These are phyloP conservation scores for Brachystomella parvula DNA, from an alignment of 1,140 invertebrate genomes.

Conservation along the genomic window DNA sequence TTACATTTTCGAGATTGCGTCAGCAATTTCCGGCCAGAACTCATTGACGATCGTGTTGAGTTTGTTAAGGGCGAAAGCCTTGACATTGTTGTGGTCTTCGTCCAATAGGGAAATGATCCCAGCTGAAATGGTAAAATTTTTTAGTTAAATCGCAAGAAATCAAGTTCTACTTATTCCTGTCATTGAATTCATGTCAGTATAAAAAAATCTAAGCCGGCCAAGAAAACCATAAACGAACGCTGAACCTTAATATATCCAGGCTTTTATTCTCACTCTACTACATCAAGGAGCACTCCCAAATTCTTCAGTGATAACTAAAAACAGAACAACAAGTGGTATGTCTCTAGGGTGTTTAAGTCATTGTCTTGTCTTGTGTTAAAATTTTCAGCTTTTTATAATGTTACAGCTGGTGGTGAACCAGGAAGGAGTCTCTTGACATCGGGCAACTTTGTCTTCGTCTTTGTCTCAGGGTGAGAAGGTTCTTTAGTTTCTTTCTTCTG, in stretches of 20 bases:
- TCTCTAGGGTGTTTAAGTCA: no score
- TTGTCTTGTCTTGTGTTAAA: no score
- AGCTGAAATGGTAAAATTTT: slow-evolving; percentile 47
- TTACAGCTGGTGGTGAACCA: not conserved
- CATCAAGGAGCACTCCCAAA: no score
- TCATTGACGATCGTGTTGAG: slow-evolving; percentile 90
- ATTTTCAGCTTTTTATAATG: no score
- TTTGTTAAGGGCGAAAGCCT: slow-evolving; percentile 83
- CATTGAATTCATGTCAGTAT: no score
- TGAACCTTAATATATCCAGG: no score
- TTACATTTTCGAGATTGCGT: slow-evolving; percentile 93
- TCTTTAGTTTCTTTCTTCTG: slow-evolving; percentile 5
- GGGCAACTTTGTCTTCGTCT: slow-evolving; percentile 8
- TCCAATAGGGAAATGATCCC: slow-evolving; percentile 93
- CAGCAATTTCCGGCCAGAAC: slow-evolving; percentile 98
- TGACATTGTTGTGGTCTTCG: slow-evolving; percentile 83
- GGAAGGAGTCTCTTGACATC: not conserved
- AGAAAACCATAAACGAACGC: no score
- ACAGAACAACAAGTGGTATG: no score
- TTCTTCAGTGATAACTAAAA: no score
- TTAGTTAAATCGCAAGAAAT: not conserved
- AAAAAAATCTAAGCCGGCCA: no score
- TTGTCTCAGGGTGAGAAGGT: not conserved
- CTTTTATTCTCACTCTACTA: no score
- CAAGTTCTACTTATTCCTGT: no score